A percentile compares a stretch with the other conserved stretches of the same genome.
phyloP scores from a whole-genome alignment of 2,888 invertebrate species.

The Tetranychus truncatus region DNA sequence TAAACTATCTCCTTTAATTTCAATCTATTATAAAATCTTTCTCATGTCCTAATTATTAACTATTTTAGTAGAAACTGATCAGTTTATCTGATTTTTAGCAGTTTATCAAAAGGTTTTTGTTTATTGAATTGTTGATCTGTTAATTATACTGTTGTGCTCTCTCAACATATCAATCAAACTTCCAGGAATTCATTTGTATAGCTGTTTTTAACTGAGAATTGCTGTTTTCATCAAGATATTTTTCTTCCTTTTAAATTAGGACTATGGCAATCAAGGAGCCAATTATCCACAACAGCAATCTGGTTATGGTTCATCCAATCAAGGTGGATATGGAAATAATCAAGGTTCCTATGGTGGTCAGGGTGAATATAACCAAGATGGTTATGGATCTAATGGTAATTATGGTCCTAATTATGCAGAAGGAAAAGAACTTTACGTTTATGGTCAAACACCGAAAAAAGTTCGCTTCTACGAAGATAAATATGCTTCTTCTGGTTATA shows the following conservation, averaged over 20 bases:
- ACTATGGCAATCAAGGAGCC: too few species aligned
- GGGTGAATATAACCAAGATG: background rate
- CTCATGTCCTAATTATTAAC: too few species aligned
- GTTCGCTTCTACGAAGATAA: background rate
- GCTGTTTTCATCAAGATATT: too few species aligned
- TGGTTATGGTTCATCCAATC: background rate
- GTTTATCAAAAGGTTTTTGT: background rate
- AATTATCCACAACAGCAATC: too few species aligned
- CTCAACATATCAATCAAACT: background rate
- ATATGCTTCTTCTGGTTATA: background rate
- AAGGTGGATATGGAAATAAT: background rate
- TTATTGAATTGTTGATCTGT: background rate
- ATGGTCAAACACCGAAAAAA: conserved; percentile 1
- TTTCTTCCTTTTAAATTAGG: too few species aligned
- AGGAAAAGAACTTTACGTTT: background rate
- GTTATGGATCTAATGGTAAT: background rate
- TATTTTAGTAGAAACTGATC: background rate
- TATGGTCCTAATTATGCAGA: conserved; percentile 10
- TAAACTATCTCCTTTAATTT: background rate
- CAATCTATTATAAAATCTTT: background rate
- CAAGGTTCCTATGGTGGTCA: background rate
- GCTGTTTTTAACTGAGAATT: too few species aligned
- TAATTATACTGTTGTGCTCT: background rate
- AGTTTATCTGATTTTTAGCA: background rate
- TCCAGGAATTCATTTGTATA: too few species aligned